phyloP scores from a whole-genome alignment of 1,140 invertebrate species.

The Drosophila subobscura region DNA sequence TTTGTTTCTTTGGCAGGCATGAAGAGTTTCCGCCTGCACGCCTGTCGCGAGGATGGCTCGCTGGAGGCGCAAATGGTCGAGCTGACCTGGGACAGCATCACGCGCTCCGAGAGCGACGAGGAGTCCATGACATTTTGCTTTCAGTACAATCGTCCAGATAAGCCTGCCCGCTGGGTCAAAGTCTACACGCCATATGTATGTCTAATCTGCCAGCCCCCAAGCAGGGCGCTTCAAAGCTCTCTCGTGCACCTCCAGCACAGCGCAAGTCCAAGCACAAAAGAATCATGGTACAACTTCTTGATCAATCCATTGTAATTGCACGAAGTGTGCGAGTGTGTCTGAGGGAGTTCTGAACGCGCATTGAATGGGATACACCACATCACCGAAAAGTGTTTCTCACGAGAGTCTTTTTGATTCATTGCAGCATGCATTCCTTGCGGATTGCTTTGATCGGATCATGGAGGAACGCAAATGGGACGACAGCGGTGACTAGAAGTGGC shows the following conservation, averaged over 20 bases:
- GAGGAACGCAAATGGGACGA: slow-evolving; percentile 94
- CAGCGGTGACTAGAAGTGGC: slow-evolving; percentile 87
- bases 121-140: slow-evolving; percentile 95
- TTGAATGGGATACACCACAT: too few species aligned
- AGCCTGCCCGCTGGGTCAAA: slow-evolving; percentile 93
- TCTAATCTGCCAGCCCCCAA: slow-evolving; percentile 51
- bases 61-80: slow-evolving; percentile 93
- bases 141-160: slow-evolving; percentile 92
- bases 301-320: too few species aligned
- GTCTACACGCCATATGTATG: slow-evolving; percentile 96
- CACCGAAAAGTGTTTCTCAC: too few species aligned
- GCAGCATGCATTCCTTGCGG: slow-evolving; percentile 95
- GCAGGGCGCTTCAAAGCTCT: too few species aligned
- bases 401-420: slow-evolving; percentile 5
- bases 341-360: background rate
- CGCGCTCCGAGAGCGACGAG: slow-evolving; percentile 94
- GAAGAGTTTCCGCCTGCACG: slow-evolving; percentile 91
- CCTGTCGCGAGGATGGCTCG: slow-evolving; percentile 94
- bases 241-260: too few species aligned
- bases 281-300: too few species aligned
- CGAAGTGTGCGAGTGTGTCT: background rate
- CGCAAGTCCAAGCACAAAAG: too few species aligned
- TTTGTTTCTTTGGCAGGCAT: slow-evolving; percentile 78
- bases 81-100: slow-evolving; percentile 92
- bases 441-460: slow-evolving; percentile 97